Evolutionary conservation across 2,113 vertebrate species (phyloP).

Genomic region (Psammodynastes pulverulentus): DNA sequence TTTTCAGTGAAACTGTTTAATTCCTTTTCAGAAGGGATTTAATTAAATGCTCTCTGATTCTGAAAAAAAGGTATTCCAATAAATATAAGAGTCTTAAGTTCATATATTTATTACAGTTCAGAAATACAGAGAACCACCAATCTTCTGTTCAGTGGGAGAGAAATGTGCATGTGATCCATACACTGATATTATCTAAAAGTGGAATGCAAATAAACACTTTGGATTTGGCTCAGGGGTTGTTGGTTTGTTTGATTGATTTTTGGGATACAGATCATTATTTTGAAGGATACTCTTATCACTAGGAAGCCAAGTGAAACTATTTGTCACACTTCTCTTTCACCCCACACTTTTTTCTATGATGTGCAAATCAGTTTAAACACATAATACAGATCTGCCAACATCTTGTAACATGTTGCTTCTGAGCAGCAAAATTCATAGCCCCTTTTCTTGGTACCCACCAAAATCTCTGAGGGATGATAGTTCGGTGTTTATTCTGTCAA

Average conservation of each 20-base stretch:
- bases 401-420: background rate
- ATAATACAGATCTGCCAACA: background rate
- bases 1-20: conserved; percentile 48
- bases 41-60: conserved; percentile 56
- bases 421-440: background rate
- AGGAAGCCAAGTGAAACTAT: background rate
- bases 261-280: background rate
- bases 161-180: background rate
- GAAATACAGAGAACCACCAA: background rate
- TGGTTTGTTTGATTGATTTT: background rate
- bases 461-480: background rate
- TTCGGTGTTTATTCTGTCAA: background rate
- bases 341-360: background rate
- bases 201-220: background rate
- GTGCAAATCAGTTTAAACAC: background rate
- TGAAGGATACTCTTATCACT: background rate
- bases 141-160: background rate
- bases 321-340: background rate
- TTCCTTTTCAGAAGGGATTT: conserved; percentile 52
- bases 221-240: background rate
- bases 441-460: background rate
- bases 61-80: conserved; percentile 24
- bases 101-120: conserved; percentile 8
- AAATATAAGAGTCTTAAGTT: conserved; percentile 29
- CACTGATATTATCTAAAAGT: background rate